phyloP scores from a whole-genome alignment of 2,888 invertebrate species.

The Caenorhabditis sp. region DNA sequence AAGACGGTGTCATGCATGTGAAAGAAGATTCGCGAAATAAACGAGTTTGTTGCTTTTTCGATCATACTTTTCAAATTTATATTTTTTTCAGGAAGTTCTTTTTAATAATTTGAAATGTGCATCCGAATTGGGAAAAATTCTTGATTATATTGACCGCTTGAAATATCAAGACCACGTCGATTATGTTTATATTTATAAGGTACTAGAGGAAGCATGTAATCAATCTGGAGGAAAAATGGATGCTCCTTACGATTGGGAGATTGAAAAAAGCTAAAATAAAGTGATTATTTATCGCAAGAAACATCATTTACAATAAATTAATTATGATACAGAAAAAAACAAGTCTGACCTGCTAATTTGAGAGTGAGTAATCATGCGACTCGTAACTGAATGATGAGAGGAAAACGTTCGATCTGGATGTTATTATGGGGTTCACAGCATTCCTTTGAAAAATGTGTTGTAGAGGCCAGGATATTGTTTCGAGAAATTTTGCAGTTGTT shows the following conservation, averaged over 20 bases:
- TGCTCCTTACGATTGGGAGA: constrained; percentile 58
- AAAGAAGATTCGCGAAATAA: constrained; percentile 53
- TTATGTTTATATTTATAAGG: constrained; percentile 55
- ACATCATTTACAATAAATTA: not conserved
- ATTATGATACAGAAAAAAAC: not conserved
- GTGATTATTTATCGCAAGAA: too few species aligned
- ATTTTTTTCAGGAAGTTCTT: constrained; percentile 12
- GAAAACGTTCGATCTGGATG: not conserved
- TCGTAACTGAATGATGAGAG: not conserved
- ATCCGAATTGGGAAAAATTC: constrained; percentile 47
- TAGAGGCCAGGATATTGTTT: constrained; percentile 23
- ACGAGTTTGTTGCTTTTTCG: too few species aligned
- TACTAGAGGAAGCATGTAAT: constrained; percentile 29
- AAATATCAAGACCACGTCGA: constrained; percentile 57
- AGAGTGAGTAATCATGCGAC: not conserved
- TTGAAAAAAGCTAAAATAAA: not conserved
- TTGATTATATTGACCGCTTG: constrained; percentile 55
- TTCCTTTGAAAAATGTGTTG: constrained; percentile 18
- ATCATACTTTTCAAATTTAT: not conserved
- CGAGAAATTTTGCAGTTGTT: constrained; percentile 18
- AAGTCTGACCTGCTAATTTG: not conserved
- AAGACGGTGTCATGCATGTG: constrained; percentile 46
- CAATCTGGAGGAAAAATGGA: constrained; percentile 36
- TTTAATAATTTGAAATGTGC: constrained; percentile 35
- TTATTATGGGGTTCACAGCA: not conserved